Percentiles rank a stretch among this genome's conserved stretches.
These are phyloP conservation scores for Drosophila asahinai DNA, from an alignment of 1,140 invertebrate species.

Conservation along the genomic window DNA sequence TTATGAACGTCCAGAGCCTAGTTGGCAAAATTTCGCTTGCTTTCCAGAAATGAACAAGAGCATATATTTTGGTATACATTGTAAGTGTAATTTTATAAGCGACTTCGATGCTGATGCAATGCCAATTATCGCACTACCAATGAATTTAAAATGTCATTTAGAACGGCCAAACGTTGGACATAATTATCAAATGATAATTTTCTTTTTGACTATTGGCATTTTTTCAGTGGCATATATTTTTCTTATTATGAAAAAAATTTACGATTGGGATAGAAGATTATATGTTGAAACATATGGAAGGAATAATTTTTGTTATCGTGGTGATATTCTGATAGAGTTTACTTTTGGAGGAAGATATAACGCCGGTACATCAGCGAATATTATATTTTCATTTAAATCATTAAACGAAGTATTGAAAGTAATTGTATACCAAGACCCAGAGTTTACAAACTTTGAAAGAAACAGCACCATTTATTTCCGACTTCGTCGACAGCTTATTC, in stretches of 20 bases:
- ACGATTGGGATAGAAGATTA: slow-evolving; percentile 18
- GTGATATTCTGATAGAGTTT: slow-evolving; percentile 27
- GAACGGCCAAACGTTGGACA: slow-evolving; percentile 27
- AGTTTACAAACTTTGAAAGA: slow-evolving; percentile 19
- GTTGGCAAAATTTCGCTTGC: slow-evolving; percentile 36
- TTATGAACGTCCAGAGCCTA: slow-evolving; percentile 42
- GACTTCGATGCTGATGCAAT: slow-evolving; percentile 44
- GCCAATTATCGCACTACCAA: slow-evolving; percentile 29
- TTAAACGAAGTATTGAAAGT: not conserved
- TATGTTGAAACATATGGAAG: slow-evolving; percentile 17
- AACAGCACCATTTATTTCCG: slow-evolving; percentile 39
- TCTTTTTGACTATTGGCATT: slow-evolving; percentile 11
- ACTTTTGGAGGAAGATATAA: slow-evolving; percentile 44
- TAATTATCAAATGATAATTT: slow-evolving; percentile 30
- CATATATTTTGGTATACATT: slow-evolving; percentile 35
- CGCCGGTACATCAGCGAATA: slow-evolving; percentile 46
- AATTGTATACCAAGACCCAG: slow-evolving; percentile 31
- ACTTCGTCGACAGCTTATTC: slow-evolving; percentile 14
- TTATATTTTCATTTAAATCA: slow-evolving; percentile 32
- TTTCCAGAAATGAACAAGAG: slow-evolving; percentile 49
- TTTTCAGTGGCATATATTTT: not conserved
- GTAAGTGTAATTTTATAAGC: slow-evolving; percentile 41
- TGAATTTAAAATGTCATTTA: slow-evolving; percentile 50
- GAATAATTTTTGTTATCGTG: slow-evolving; percentile 12
- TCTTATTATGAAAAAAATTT: slow-evolving; percentile 10